Evolutionary conservation across 53 echinoderm and acorn worm genomes (phyloP), one percentile per base, ranked within the genome.

Genomic region (Holothuria scabra): DNA sequence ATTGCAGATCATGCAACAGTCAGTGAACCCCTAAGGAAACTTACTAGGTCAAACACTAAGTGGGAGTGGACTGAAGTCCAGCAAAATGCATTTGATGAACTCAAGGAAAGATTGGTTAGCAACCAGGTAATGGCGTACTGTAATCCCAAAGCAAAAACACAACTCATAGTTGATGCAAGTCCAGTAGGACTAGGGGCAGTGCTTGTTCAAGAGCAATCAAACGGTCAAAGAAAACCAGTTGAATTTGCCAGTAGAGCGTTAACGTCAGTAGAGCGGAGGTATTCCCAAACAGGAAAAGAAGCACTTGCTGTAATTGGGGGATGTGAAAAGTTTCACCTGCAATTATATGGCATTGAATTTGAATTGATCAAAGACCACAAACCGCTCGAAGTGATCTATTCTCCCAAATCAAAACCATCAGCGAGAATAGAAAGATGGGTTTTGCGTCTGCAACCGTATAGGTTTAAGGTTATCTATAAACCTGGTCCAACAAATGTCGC

Each of bases 281-380:
- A 65, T 65, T 65, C 65, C 26, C 65, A 65, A 65, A 24, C 25
- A 6, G 31, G 28, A n/a, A 65, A 65, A 65, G 65, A 65, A 28
- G 65, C 22, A 65, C 24, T 65, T 28, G 65, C 65, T 65, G 65
- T 65, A 31, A 28, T 65, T 28, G 26, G 65, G 65, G 65, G 65
- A 8, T 41, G 41, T 6, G 41, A 41, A 41, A 23, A 0, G 65
- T 65, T 4, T 23, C 29, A 24, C 23, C 28, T 65, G 7, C 65
- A 65, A n/a, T 65, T 65, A 12, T 8, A 65, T 65, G 65, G 24
- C 25, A 23, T 24, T 65, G 65, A 65, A 65, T 65, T 65, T 28
- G 65, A 19, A 65, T 61, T 61, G 19, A 61, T 19, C 2, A 19
- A 1, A 61, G n/a, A 65, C 22, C 25, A n/a, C 65, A n/a, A 23